Percentiles rank a stretch among this genome's conserved stretches.
Evolutionary conservation across 2,888 invertebrate species (phyloP).

Genomic region (Eulithis testata): DNA sequence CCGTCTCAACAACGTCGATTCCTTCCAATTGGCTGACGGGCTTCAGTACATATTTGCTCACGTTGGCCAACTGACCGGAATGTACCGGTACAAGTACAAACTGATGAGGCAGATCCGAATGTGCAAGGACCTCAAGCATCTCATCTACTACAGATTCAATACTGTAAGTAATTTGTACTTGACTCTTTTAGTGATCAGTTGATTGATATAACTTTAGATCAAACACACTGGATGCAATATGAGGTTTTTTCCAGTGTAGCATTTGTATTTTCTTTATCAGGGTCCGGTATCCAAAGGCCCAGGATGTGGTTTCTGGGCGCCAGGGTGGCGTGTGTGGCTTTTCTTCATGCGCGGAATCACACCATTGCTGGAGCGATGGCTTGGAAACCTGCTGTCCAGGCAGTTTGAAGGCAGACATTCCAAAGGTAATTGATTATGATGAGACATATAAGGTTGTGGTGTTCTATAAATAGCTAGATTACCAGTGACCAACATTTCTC

Average conservation of each 20-base stretch:
- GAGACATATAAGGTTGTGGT: too few species aligned
- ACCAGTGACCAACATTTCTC: too few species aligned
- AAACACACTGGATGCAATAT: too few species aligned
- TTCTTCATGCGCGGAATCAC: slow-evolving; percentile 99
- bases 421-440: slow-evolving; percentile 85
- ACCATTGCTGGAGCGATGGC: slow-evolving; percentile 98
- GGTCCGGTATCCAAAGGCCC: slow-evolving; percentile 99
- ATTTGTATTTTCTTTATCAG: slow-evolving; percentile 64
- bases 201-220: background rate
- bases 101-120: slow-evolving; percentile 99
- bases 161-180: slow-evolving; percentile 87
- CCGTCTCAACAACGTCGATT: slow-evolving; percentile 99
- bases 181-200: background rate
- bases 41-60: slow-evolving; percentile 99
- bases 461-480: too few species aligned
- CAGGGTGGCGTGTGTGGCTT: slow-evolving; percentile 99
- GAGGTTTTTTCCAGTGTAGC: too few species aligned
- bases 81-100: slow-evolving; percentile 99
- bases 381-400: slow-evolving; percentile 98
- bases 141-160: slow-evolving; percentile 99
- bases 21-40: slow-evolving; percentile 99
- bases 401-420: slow-evolving; percentile 99
- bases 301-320: slow-evolving; percentile 99
- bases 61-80: slow-evolving; percentile 99
- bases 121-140: slow-evolving; percentile 99